Base-by-base conservation (phyloP, 2,888 invertebrate genomes). In the Caenorhabditis wallacei region DNA sequence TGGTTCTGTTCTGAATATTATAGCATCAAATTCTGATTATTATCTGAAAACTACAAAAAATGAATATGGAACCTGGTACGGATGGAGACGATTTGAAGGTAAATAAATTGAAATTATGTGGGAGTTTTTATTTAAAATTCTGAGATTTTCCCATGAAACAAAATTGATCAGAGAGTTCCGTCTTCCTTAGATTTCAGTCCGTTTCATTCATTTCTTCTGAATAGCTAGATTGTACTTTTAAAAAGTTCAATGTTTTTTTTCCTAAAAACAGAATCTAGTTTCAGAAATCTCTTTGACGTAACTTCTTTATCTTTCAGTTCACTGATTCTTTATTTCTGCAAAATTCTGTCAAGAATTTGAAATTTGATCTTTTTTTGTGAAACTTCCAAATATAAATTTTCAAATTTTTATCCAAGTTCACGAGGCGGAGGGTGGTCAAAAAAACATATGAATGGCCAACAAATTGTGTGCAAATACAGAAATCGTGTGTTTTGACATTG, bases 381-480 rank as follows among this genome's bases (percentile, higher is more conserved):
- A 56, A n/a, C 22, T 40, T 35, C 54, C 18, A 35, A 56, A 56
- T 56, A 54, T 13, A 56, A 20, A 24, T 18, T 22, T 61, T 24
- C 8, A 53, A 53, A 53, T 40, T 43, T n/a, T 13, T 43, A 7
- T 43, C 16, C 26, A 48, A 35, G 46, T 46, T 26, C 26, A n/a
- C 26, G 16, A 54, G 53, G 20, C n/a, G 18, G n/a, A 48, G 26
- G 54, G 24, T 22, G 40, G 68, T 43, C 26, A 30, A 56, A 51
- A 48, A 35, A 35, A 68, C 2, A 71, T 72, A 51, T 72, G 71
- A 72, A 72, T 72, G 71, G 71, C 51, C 22, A 53, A 48, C 71
- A 72, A 72, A 72, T 72, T 72, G 71, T 57, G 43, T 56, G 69
- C 56, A 54, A 46, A 46, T 46, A 30, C 46, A 43, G 24, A 43